Evolutionary conservation across 2,888 invertebrate species (phyloP).

Genomic region (Scaptodrosophila latifasciaeformis): DNA sequence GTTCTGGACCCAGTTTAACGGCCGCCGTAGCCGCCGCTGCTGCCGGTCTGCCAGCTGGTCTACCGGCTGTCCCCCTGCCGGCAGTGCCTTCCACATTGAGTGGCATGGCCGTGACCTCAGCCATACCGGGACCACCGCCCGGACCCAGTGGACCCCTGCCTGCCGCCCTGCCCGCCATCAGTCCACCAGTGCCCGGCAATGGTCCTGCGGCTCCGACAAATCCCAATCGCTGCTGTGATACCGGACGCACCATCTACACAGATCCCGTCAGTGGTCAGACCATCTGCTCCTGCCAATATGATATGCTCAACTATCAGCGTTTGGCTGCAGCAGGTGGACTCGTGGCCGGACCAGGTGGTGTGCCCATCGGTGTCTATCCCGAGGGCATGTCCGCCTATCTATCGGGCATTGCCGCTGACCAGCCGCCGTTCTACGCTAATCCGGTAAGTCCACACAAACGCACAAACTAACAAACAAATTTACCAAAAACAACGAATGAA

Average conservation of each 20-base stretch:
- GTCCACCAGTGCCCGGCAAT: slow-evolving; percentile 54
- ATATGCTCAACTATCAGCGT: slow-evolving; percentile 86
- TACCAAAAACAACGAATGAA: too few relatives aligned
- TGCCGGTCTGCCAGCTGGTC: slow-evolving; percentile 47
- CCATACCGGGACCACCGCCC: slow-evolving; percentile 76
- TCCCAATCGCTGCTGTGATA: slow-evolving; percentile 86
- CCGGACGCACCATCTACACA: slow-evolving; percentile 92
- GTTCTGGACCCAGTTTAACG: slow-evolving; percentile 42
- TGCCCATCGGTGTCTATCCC: slow-evolving; percentile 88
- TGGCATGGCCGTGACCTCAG: slow-evolving; percentile 76
- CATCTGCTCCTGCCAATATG: slow-evolving; percentile 93
- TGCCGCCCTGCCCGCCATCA: slow-evolving; percentile 61
- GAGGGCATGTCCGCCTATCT: slow-evolving; percentile 91
- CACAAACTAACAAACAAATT: too few relatives aligned
- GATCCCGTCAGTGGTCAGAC: slow-evolving; percentile 92
- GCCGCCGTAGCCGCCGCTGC: slow-evolving; percentile 64
- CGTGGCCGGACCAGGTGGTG: slow-evolving; percentile 78
- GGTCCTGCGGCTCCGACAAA: slow-evolving; percentile 76
- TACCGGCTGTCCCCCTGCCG: slow-evolving; percentile 25
- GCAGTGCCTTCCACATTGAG: slow-evolving; percentile 25
- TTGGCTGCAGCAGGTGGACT: slow-evolving; percentile 77
- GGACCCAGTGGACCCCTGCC: slow-evolving; percentile 36
- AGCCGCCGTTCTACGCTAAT: slow-evolving; percentile 89
- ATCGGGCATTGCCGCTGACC: slow-evolving; percentile 88
- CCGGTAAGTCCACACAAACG: slow-evolving; percentile 80